Conservation (phyloP, 2,888 invertebrate genomes). For the Brachyptera putata region DNA sequence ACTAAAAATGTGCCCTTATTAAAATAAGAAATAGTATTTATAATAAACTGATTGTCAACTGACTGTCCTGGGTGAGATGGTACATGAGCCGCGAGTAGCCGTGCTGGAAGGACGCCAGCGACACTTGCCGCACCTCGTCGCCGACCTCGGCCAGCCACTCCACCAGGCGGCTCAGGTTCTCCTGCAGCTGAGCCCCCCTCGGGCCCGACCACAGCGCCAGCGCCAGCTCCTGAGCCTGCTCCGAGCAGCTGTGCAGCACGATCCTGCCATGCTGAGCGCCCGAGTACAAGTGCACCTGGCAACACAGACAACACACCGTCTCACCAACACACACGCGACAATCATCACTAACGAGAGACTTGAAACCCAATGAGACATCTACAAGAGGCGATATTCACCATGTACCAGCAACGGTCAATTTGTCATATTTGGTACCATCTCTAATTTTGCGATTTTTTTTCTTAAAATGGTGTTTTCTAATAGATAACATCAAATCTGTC, state of each 20-base stretch:
- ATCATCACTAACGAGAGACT: neutral
- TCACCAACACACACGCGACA: neutral
- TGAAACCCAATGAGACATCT: too few relatives aligned
- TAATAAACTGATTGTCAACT: too few relatives aligned
- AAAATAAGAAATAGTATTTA: too few relatives aligned
- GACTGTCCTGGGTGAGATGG: constrained; percentile 36
- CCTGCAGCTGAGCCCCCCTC: constrained; percentile 32
- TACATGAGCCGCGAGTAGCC: constrained; percentile 32
- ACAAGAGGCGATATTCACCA: too few relatives aligned
- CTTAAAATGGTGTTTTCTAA: too few relatives aligned
- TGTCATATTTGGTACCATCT: too few relatives aligned
- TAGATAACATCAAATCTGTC: too few relatives aligned
- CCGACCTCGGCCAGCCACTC: constrained; percentile 28
- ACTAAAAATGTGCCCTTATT: too few relatives aligned
- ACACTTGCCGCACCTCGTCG: constrained; percentile 28
- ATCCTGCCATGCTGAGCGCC: constrained; percentile 34
- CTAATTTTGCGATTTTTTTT: too few relatives aligned
- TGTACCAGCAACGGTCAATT: too few relatives aligned
- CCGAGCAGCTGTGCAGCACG: constrained; percentile 33
- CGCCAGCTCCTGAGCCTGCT: constrained; percentile 32
- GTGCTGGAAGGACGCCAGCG: constrained; percentile 26
- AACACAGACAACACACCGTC: neutral
- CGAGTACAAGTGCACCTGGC: constrained; percentile 36
- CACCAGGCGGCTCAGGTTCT: constrained; percentile 30
- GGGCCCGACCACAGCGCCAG: constrained; percentile 34